A percentile compares a stretch with the other conserved stretches of the same genome.
Evolutionary conservation across 2,113 vertebrate species (phyloP).

Genomic region (Pogonocichla stellata): DNA sequence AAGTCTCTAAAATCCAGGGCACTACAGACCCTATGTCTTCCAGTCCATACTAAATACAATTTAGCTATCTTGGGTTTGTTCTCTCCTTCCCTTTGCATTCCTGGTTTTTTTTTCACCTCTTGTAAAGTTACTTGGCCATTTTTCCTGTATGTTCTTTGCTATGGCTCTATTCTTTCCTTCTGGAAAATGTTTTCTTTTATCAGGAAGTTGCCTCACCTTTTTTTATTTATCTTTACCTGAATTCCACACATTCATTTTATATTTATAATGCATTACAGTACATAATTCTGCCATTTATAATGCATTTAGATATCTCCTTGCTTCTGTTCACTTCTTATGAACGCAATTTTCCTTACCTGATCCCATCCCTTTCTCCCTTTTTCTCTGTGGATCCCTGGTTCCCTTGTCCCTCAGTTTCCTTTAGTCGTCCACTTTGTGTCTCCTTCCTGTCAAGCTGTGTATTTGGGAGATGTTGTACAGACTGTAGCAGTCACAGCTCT

Average conservation of each 20-base stretch:
- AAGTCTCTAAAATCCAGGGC: not conserved
- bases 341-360: not conserved
- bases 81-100: not conserved
- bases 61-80: not conserved
- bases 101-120: not conserved
- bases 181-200: not conserved
- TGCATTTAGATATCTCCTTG: not conserved
- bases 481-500: not conserved
- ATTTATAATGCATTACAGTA: not conserved
- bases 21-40: not conserved
- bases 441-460: not conserved
- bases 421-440: not conserved
- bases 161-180: not conserved
- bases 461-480: not conserved
- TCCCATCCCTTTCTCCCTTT: not conserved
- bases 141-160: not conserved
- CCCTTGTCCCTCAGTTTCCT: not conserved
- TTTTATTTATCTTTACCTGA: not conserved
- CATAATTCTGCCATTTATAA: not conserved
- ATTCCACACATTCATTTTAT: not conserved
- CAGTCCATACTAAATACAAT: not conserved
- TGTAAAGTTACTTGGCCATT: not conserved
- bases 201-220: not conserved
- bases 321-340: not conserved
- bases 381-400: not conserved